phyloP scores from a whole-genome alignment of 2,113 vertebrate species.

The Perccottus glenii region DNA sequence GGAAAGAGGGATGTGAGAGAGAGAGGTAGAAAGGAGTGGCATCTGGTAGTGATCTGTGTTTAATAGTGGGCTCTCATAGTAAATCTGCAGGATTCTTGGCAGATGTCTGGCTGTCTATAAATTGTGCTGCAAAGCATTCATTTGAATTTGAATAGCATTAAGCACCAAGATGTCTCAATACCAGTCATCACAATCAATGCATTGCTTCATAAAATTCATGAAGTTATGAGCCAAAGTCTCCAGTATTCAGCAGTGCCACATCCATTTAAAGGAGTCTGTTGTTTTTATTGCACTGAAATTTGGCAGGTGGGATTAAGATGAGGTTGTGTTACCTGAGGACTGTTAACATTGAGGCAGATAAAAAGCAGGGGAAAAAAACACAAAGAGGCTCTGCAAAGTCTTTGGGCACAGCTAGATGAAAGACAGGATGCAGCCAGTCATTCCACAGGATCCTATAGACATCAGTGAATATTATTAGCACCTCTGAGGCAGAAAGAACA shows the following conservation, averaged over 20 bases:
- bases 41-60: conserved; percentile 79
- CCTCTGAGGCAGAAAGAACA: conserved; percentile 24
- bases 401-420: conserved; percentile 8
- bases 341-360: neutral
- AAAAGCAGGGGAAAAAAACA: neutral
- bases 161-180: conserved; percentile 32
- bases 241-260: neutral
- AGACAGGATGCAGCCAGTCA: conserved; percentile 14
- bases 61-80: conserved; percentile 68
- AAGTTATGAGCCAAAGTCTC: conserved; percentile 11
- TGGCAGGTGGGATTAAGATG: conserved; percentile 10
- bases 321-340: neutral
- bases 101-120: conserved; percentile 36
- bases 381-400: conserved; percentile 23
- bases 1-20: neutral
- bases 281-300: neutral
- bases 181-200: conserved; percentile 1
- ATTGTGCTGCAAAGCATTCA: conserved; percentile 27
- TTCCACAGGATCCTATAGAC: conserved; percentile 26
- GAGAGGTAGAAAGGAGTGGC: conserved; percentile 16
- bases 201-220: conserved; percentile 11
- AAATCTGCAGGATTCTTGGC: conserved; percentile 68
- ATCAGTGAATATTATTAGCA: conserved; percentile 33
- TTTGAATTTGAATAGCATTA: conserved; percentile 17
- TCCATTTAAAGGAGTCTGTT: neutral